Evolutionary conservation across 2,797 vertebrate species (phyloP).

Genomic region (Hippocampus kuda): DNA sequence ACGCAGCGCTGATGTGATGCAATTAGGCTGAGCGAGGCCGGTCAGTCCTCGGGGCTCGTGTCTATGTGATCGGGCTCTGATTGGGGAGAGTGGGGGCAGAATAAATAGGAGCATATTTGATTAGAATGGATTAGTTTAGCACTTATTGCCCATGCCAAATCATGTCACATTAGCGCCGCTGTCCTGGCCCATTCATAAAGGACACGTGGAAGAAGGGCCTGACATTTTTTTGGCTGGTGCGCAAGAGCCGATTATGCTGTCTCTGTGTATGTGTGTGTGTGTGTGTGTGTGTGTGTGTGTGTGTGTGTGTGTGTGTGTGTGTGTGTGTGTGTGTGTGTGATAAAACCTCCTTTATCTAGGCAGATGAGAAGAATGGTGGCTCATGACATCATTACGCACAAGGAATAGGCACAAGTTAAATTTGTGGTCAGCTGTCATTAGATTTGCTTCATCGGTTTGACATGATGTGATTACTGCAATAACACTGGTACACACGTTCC

Average conservation of each 20-base stretch:
- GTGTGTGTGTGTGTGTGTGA: slow-evolving; percentile 10
- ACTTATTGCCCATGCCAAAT: slow-evolving; percentile 71
- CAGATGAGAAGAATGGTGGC: background rate
- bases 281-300: slow-evolving; percentile 5
- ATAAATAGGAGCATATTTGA: slow-evolving; percentile 66
- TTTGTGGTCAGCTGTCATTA: slow-evolving; percentile 3
- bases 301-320: slow-evolving; percentile 5
- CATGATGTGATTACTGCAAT: background rate
- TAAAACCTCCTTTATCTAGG: slow-evolving; percentile 9
- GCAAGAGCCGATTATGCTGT: slow-evolving; percentile 19
- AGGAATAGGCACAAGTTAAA: background rate
- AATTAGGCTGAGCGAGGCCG: slow-evolving; percentile 59
- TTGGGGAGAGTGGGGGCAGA: slow-evolving; percentile 44
- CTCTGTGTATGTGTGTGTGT: slow-evolving; percentile 11
- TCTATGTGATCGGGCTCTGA: slow-evolving; percentile 62
- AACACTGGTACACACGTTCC: background rate
- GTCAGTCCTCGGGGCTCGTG: slow-evolving; percentile 61
- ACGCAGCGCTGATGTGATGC: slow-evolving; percentile 58
- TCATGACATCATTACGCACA: slow-evolving; percentile 4
- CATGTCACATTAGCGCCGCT: slow-evolving; percentile 65
- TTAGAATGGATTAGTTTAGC: slow-evolving; percentile 69
- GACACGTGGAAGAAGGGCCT: slow-evolving; percentile 53
- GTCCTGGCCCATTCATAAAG: slow-evolving; percentile 62
- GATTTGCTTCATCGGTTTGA: background rate
- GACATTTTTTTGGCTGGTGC: slow-evolving; percentile 52